A percentile compares a stretch with the other conserved stretches of the same genome.
Conservation (phyloP, 2,113 vertebrate species). For the Carettochelys insculpta region DNA sequence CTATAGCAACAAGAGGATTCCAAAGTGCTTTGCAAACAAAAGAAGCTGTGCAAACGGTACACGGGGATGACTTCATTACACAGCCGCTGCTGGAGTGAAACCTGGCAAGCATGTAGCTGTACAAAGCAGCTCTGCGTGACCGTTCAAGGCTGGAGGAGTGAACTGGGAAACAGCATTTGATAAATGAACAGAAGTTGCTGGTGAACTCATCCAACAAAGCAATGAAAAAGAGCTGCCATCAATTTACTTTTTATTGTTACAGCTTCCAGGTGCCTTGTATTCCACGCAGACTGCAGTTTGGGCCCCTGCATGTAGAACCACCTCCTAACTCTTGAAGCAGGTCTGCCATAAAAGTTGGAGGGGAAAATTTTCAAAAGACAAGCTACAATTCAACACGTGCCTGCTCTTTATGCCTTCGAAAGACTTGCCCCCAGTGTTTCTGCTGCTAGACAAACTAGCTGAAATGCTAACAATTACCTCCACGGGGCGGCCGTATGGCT, state of each 20-base stretch:
- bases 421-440: not conserved
- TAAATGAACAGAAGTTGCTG: not conserved
- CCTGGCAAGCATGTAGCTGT: fast-evolving
- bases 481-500: too few species aligned
- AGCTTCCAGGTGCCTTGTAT: not conserved
- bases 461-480: not conserved
- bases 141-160: fast-evolving
- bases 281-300: not conserved
- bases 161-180: not conserved
- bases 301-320: not conserved
- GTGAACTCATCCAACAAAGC: not conserved
- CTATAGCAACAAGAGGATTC: not conserved
- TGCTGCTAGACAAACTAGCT: not conserved
- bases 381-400: not conserved
- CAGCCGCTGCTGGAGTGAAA: fast-evolving
- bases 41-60: not conserved
- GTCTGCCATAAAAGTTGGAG: not conserved
- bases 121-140: fast-evolving
- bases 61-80: not conserved
- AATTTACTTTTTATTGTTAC: not conserved
- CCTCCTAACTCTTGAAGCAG: not conserved
- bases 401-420: not conserved
- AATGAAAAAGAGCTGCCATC: fast-evolving
- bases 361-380: not conserved
- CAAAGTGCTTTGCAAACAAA: not conserved